Percentiles rank a stretch among this genome's conserved stretches.
phyloP scores from a whole-genome alignment of 2,888 invertebrate species.

The Pheosia tremula region DNA sequence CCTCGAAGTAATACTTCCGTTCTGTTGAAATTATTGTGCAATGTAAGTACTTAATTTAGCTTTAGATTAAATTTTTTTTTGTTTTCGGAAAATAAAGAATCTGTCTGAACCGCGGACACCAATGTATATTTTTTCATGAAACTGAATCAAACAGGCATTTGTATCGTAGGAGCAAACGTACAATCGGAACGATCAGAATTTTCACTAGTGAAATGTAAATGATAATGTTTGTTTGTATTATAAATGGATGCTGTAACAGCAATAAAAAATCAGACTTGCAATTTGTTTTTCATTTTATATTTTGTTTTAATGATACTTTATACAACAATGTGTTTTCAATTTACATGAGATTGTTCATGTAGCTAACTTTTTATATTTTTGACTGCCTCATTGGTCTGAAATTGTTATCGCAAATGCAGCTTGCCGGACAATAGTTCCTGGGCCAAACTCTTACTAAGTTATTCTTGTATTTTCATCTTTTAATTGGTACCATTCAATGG shows the following conservation, averaged over 20 bases:
- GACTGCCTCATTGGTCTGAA: no score
- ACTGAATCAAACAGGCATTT: slow-evolving; percentile 34
- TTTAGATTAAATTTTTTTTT: slow-evolving; percentile 59
- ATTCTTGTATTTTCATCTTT: no score
- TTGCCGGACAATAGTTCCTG: no score
- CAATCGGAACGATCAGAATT: slow-evolving; percentile 70
- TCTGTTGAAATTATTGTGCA: slow-evolving; percentile 42
- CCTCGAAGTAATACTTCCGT: slow-evolving; percentile 59
- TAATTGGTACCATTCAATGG: no score
- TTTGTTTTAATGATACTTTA: not conserved
- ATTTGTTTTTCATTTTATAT: slow-evolving; percentile 45
- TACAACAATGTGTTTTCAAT: no score
- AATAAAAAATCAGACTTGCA: slow-evolving; percentile 81
- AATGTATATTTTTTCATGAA: slow-evolving; percentile 53
- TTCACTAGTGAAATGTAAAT: slow-evolving; percentile 76
- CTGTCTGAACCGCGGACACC: slow-evolving; percentile 34
- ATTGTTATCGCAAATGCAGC: no score
- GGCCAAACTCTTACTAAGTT: no score
- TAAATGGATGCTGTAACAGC: slow-evolving; percentile 81
- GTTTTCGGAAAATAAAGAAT: slow-evolving; percentile 37
- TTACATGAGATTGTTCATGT: not conserved
- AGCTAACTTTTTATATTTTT: no score
- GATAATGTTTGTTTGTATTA: slow-evolving; percentile 79
- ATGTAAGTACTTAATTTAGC: slow-evolving; percentile 73
- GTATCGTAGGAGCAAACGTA: slow-evolving; percentile 51